Evolutionary conservation across 1,140 invertebrate genomes (phyloP).

Genomic region (Drosophila cardini): DNA sequence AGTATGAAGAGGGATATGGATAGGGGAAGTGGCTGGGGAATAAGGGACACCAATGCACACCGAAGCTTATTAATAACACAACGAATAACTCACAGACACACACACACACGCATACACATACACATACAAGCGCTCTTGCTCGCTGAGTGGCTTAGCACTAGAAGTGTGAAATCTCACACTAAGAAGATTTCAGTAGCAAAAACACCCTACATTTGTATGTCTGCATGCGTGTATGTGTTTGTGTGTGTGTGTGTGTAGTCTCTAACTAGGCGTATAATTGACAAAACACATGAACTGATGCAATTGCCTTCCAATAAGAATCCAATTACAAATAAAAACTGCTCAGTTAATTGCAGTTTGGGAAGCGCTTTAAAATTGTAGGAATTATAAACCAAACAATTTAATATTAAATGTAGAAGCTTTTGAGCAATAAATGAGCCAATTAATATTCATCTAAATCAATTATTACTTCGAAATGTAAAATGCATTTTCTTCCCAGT

Average conservation of each 20-base stretch:
- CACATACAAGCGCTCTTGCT: not conserved
- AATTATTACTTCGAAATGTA: too few species aligned
- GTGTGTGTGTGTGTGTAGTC: conserved; percentile 17
- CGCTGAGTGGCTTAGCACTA: conserved; percentile 45
- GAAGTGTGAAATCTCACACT: conserved; percentile 75
- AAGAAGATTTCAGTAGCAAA: too few species aligned
- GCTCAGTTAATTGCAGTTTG: too few species aligned
- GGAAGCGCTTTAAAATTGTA: too few species aligned
- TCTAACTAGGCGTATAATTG: conserved; percentile 76
- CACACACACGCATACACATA: conserved; percentile 14
- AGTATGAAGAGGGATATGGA: not conserved
- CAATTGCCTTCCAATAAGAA: conserved; percentile 28
- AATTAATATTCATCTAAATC: too few species aligned
- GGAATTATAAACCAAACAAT: too few species aligned
- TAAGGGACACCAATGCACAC: conserved; percentile 17
- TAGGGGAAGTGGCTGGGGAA: not conserved
- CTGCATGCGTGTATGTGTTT: conserved; percentile 21
- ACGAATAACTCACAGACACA: conserved; percentile 12
- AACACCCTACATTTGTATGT: not conserved
- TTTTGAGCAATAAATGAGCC: too few species aligned
- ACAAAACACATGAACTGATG: conserved; percentile 23
- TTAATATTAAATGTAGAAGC: too few species aligned
- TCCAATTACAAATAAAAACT: not conserved
- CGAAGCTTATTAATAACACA: conserved; percentile 74
- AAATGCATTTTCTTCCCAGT: too few species aligned